Evolutionary conservation across 2,113 vertebrate genomes (phyloP), one percentile per base, ranked within the genome.

Genomic region (Mastomys coucha): DNA sequence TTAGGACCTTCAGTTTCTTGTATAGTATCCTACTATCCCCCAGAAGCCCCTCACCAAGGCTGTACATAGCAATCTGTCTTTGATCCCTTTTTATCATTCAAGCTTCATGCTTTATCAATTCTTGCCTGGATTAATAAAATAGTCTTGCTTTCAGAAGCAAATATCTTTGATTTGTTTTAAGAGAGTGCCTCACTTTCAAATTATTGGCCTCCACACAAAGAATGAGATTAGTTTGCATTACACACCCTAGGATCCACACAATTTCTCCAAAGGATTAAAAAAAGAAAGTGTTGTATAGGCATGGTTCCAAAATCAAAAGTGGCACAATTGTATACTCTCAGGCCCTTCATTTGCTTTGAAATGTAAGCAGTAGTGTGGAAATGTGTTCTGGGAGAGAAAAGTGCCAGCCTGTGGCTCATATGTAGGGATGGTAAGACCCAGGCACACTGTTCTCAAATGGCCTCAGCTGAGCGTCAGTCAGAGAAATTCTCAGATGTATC

Each of bases 261-360:
- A 75, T 73, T 97, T 60, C 85, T 97, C 91, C 60, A 58, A 91
- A 93, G 73, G 65, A 96, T 93, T 96, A 97, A 96, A 95, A 96
- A 94, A 97, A 96, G 31, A 96, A 96, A 97, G 75, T 70, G 45
- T 69, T 95, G 24, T 85, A 75, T 85, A 95, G 97, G 93, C 88
- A 95, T 69, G 65, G 72, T 60, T 94, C 96, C 97, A 93, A 51
- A 91, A 96, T 80, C 80, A 91, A 88, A 97, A 93, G 45, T 93
- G 84, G 72, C 72, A 88, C 49, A 90, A 31, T 88, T 94, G 70
- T 76, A 69, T 45, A 60, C 14, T 94, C 39, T 22, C 73, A 93
- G 76, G 70, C 31, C 0, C 70, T 90, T 95, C 77, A 45, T 45
- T 94, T 78, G 65, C 65, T 72, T 20, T 56, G 53, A 90, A 92